phyloP scores from a whole-genome alignment of 2,888 invertebrate genomes.

The Luperina nickerlii region DNA sequence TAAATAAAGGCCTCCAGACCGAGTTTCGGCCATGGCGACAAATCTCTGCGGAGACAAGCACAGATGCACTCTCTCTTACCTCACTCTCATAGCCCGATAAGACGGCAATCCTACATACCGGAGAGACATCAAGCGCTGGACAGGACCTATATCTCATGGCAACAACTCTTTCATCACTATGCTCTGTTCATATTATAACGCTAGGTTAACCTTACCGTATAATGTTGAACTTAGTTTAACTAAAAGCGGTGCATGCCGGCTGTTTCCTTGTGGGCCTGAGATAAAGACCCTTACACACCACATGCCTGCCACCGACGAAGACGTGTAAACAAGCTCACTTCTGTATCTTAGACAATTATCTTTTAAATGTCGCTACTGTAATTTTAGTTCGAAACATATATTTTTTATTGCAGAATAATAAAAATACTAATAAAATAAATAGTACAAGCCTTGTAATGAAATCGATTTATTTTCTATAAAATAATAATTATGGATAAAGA shows the following conservation, averaged over 20 bases:
- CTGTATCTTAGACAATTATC: constrained; percentile 67
- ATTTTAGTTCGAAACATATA: constrained; percentile 13
- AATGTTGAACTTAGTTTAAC: constrained; percentile 59
- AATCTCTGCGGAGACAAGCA: too few relatives aligned
- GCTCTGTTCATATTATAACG: not conserved
- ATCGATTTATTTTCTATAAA: not conserved
- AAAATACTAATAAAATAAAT: constrained; percentile 39
- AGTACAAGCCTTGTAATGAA: constrained; percentile 7
- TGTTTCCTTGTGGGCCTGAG: constrained; percentile 56
- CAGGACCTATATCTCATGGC: too few relatives aligned
- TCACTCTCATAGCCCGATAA: too few relatives aligned
- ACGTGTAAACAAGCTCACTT: constrained; percentile 68
- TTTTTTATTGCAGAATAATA: constrained; percentile 55
- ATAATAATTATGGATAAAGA: not conserved
- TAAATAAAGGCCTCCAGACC: too few relatives aligned
- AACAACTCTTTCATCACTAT: not conserved
- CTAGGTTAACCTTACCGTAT: not conserved
- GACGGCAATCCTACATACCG: too few relatives aligned
- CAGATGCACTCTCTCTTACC: too few relatives aligned
- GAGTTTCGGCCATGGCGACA: too few relatives aligned
- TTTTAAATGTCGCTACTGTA: constrained; percentile 62
- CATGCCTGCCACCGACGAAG: constrained; percentile 70
- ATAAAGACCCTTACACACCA: constrained; percentile 74
- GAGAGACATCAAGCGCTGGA: too few relatives aligned
- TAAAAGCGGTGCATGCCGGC: constrained; percentile 43